Conservation (phyloP, 1,140 invertebrate species). For the Copidosoma floridanum region DNA sequence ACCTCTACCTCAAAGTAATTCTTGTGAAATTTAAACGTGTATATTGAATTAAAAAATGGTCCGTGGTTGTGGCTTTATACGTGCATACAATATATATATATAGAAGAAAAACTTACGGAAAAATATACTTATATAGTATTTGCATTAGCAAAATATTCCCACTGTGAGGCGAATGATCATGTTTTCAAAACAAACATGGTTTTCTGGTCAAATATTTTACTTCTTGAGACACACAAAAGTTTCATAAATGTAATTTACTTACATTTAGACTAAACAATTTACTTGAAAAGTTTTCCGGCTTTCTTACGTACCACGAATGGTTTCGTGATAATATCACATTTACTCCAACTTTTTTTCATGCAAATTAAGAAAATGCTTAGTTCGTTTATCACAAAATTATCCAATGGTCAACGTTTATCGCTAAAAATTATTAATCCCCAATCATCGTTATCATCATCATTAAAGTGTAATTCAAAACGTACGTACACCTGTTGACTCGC, state of each 20-base stretch:
- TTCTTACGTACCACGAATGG: too few species aligned
- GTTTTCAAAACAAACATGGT: not conserved
- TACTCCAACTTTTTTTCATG: not conserved
- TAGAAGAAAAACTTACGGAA: not conserved
- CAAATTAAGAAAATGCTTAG: constrained; percentile 2
- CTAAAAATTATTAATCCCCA: not conserved
- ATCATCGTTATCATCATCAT: too few species aligned
- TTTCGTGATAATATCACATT: constrained; percentile 14
- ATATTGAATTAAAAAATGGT: not conserved
- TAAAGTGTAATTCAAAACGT: not conserved
- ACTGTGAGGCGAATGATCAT: too few species aligned
- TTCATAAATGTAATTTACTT: too few species aligned
- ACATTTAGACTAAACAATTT: too few species aligned
- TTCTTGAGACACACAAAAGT: not conserved
- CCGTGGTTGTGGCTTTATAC: not conserved
- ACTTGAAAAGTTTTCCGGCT: not conserved
- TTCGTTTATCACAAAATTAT: constrained; percentile 10
- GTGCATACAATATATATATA: too few species aligned
- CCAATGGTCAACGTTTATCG: not conserved
- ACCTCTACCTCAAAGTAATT: too few species aligned
- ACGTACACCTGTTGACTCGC: not conserved
- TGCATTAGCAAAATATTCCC: constrained; percentile 2
- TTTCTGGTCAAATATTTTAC: not conserved
- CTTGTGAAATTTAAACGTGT: not conserved
- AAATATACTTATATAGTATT: constrained; percentile 2